Evolutionary conservation across 2,113 vertebrate species (phyloP).

Genomic region (Paratilapia polleni): DNA sequence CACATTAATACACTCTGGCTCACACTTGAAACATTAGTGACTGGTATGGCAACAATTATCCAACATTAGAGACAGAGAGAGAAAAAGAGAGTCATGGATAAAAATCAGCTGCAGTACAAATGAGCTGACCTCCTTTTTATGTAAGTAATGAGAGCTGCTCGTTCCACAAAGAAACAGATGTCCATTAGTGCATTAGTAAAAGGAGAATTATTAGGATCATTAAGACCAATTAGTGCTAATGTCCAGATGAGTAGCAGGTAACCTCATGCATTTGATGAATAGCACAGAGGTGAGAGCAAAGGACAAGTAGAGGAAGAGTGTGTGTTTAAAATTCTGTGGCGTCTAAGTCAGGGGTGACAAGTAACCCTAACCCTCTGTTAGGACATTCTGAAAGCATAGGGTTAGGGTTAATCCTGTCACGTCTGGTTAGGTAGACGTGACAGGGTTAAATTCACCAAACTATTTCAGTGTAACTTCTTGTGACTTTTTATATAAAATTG

Average conservation of each 20-base stretch:
- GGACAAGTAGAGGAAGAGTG: not conserved
- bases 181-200: constrained; percentile 25
- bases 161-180: constrained; percentile 12
- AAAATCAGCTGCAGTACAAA: constrained; percentile 16
- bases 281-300: constrained; percentile 1
- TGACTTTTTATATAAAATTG: not conserved
- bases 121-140: constrained; percentile 1
- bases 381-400: not conserved
- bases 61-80: not conserved
- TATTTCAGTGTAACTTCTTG: not conserved
- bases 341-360: not conserved
- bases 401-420: not conserved
- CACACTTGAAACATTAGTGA: constrained; percentile 12
- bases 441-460: not conserved
- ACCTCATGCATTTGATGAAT: constrained; percentile 4
- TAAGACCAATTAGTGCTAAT: constrained; percentile 43
- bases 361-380: not conserved
- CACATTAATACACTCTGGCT: not conserved
- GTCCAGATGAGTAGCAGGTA: constrained; percentile 21
- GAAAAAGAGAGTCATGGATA: not conserved
- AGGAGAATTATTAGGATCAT: constrained; percentile 42
- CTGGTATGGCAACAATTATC: constrained; percentile 16
- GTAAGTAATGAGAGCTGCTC: constrained; percentile 33
- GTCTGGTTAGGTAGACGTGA: no score
- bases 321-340: not conserved